These are phyloP conservation scores for Coelopa frigida DNA, from an alignment of 1,140 invertebrate species.

Conservation along the genomic window DNA sequence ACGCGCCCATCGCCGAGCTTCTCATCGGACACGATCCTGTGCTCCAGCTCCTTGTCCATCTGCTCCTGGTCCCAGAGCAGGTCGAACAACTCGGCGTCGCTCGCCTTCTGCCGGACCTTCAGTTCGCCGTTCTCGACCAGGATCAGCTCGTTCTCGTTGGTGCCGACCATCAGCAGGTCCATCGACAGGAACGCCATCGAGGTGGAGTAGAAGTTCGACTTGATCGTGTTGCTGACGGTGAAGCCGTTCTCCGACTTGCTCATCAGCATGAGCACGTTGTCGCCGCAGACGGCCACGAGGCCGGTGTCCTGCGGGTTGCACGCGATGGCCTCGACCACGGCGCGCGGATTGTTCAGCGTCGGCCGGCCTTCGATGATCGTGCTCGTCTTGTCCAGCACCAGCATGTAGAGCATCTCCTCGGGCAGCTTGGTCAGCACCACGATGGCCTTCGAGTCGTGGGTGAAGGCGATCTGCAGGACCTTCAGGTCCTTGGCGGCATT, in stretches of 20 bases:
- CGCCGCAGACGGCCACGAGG: slow-evolving; percentile 61
- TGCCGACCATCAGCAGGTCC: slow-evolving; percentile 65
- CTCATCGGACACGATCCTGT: slow-evolving; percentile 11
- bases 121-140: slow-evolving; percentile 69
- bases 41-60: slow-evolving; percentile 30
- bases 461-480: slow-evolving; percentile 63
- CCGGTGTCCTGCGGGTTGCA: slow-evolving; percentile 64
- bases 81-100: slow-evolving; percentile 46
- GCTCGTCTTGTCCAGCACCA: slow-evolving; percentile 69
- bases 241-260: slow-evolving; percentile 64
- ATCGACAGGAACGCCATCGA: slow-evolving; percentile 60
- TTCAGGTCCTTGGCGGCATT: slow-evolving; percentile 44
- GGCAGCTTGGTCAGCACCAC: slow-evolving; percentile 62
- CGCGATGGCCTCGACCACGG: slow-evolving; percentile 31
- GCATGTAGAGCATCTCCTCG: slow-evolving; percentile 65
- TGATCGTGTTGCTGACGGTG: slow-evolving; percentile 63
- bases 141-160: slow-evolving; percentile 59
- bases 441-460: slow-evolving; percentile 63
- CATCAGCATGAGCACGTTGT: slow-evolving; percentile 60
- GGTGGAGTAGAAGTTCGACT: slow-evolving; percentile 58
- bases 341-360: slow-evolving; percentile 48
- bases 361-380: slow-evolving; percentile 60
- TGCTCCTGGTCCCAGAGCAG: slow-evolving; percentile 41
- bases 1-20: slow-evolving; percentile 41
- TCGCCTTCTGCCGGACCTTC: slow-evolving; percentile 52